A percentile compares a stretch with the other conserved stretches of the same genome.
Conservation (phyloP, 2,888 invertebrate genomes). For the Lymantria monacha region DNA sequence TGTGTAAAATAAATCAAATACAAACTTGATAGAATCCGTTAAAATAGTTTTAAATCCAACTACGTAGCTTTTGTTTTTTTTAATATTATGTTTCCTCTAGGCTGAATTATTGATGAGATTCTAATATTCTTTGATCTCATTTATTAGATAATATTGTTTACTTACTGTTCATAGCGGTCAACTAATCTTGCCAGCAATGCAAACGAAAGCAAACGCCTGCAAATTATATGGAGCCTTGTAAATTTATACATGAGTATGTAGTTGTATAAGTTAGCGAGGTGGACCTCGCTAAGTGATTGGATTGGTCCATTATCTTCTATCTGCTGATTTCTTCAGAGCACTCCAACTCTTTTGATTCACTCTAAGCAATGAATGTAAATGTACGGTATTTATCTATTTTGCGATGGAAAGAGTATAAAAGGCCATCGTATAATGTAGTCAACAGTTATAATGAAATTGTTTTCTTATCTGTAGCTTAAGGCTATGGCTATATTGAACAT, state of each 20-base stretch:
- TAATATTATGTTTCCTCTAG: no score
- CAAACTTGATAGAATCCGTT: no score
- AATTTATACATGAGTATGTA: conserved; percentile 38
- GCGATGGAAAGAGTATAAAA: conserved; percentile 17
- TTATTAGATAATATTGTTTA: background rate
- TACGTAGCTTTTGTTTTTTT: no score
- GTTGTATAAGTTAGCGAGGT: conserved; percentile 50
- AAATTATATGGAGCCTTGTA: conserved; percentile 20
- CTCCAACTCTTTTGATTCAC: conserved; percentile 52
- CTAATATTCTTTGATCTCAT: background rate
- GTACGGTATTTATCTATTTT: conserved; percentile 35
- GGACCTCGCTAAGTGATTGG: conserved; percentile 71
- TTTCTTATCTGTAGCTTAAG: conserved; percentile 18
- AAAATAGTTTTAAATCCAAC: no score
- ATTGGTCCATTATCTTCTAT: conserved; percentile 62
- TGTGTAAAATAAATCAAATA: no score
- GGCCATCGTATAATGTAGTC: conserved; percentile 14
- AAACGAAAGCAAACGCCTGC: background rate
- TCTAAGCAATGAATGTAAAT: conserved; percentile 54
- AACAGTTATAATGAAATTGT: conserved; percentile 31
- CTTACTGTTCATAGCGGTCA: background rate
- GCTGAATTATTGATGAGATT: no score
- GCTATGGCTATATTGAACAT: conserved; percentile 18
- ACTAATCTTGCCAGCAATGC: background rate
- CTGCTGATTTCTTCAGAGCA: conserved; percentile 56